These are phyloP conservation scores for Brachyistius frenatus DNA, from an alignment of 2,113 vertebrate species.

Conservation along the genomic window DNA sequence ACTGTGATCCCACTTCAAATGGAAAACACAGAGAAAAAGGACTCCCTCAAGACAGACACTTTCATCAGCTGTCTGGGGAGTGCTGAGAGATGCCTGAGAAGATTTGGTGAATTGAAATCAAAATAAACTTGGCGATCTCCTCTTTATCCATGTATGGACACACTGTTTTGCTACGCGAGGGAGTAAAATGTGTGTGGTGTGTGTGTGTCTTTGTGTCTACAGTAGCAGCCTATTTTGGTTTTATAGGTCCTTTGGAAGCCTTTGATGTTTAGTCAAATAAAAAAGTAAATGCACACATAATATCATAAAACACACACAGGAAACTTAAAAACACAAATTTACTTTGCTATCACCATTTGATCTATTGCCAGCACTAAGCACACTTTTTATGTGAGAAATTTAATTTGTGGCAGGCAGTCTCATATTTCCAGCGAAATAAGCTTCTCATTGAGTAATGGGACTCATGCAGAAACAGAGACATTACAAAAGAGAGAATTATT, in stretches of 20 bases:
- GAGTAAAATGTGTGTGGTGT: slow-evolving; percentile 14
- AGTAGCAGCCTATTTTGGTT: slow-evolving; percentile 23
- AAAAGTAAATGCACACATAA: slow-evolving; percentile 34
- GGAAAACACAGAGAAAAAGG: slow-evolving; percentile 51
- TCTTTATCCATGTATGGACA: slow-evolving; percentile 45
- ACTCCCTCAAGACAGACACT: slow-evolving; percentile 58
- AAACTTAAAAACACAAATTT: slow-evolving; percentile 29
- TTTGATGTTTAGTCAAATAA: slow-evolving; percentile 34
- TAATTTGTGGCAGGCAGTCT: slow-evolving; percentile 19
- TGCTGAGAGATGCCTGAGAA: slow-evolving; percentile 58
- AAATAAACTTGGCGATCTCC: slow-evolving; percentile 67
- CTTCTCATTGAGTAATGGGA: slow-evolving; percentile 39
- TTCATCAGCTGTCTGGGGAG: slow-evolving; percentile 51
- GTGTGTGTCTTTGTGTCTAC: neutral
- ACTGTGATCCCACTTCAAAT: slow-evolving; percentile 71
- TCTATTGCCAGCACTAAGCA: slow-evolving; percentile 22
- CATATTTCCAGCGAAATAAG: slow-evolving; percentile 41
- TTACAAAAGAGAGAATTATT: slow-evolving; percentile 25
- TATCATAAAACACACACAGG: slow-evolving; percentile 1
- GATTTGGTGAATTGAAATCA: slow-evolving; percentile 62
- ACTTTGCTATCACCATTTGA: slow-evolving; percentile 25
- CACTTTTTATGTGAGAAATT: slow-evolving; percentile 14
- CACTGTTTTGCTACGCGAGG: slow-evolving; percentile 17
- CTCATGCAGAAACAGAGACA: slow-evolving; percentile 33
- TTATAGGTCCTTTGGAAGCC: slow-evolving; percentile 11